Evolutionary conservation across 2,797 vertebrate genomes (phyloP).

Genomic region (Dryobates pubescens): DNA sequence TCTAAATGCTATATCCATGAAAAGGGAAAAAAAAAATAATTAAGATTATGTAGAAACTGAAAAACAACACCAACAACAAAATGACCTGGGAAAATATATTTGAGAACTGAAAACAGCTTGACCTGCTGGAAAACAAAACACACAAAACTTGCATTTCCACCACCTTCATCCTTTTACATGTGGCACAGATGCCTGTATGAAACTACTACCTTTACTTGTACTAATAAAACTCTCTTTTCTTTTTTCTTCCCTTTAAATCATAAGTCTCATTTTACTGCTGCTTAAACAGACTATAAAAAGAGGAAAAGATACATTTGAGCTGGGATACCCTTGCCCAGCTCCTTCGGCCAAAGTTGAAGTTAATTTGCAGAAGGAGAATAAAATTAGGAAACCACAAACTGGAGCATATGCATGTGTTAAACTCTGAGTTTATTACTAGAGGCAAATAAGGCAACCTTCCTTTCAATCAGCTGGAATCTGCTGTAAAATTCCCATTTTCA

Average conservation of each 20-base stretch:
- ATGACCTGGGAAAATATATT: not conserved
- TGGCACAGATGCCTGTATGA: not conserved
- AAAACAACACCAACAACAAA: not conserved
- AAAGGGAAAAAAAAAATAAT: not conserved
- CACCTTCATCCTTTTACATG: not conserved
- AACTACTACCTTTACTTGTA: not conserved
- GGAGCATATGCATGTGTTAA: slow-evolving; percentile 49
- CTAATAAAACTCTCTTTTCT: not conserved
- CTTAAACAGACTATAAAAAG: slow-evolving; percentile 33
- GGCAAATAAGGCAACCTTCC: slow-evolving; percentile 31
- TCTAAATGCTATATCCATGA: not conserved
- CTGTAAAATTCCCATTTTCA: slow-evolving; percentile 29
- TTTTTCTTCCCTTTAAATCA: slow-evolving; percentile 5
- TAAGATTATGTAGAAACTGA: not conserved
- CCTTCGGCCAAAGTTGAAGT: slow-evolving; percentile 35
- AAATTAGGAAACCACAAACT: slow-evolving; percentile 51
- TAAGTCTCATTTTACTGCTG: slow-evolving; percentile 43
- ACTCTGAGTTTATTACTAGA: slow-evolving; percentile 21
- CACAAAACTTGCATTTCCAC: not conserved
- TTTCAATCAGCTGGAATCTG: slow-evolving; percentile 32
- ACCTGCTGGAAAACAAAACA: not conserved
- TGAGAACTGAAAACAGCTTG: not conserved
- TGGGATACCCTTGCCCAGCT: slow-evolving; percentile 12
- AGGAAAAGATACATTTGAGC: not conserved
- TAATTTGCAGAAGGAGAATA: slow-evolving; percentile 64